phyloP scores from a whole-genome alignment of 1,140 invertebrate genomes.

The Eurosta solidaginis region DNA sequence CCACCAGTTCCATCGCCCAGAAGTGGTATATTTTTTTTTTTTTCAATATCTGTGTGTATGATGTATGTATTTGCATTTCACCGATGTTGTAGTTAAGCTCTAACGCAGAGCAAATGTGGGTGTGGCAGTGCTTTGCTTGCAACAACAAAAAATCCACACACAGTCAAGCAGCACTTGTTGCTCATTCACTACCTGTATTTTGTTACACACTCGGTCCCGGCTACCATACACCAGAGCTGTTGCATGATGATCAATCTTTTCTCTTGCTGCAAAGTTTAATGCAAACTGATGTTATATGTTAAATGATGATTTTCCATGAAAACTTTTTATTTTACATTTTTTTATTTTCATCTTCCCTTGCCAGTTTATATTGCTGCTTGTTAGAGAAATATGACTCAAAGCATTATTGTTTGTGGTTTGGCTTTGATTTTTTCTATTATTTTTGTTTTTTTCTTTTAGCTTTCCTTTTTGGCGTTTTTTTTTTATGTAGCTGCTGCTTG shows the following conservation, averaged over 20 bases:
- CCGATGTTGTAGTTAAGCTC: not conserved
- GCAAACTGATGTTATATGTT: slow-evolving; percentile 31
- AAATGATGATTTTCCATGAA: slow-evolving; percentile 32
- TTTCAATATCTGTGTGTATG: too few relatives aligned
- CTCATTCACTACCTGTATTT: not conserved
- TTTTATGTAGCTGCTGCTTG: not conserved
- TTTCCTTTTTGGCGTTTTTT: not conserved
- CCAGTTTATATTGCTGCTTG: not conserved
- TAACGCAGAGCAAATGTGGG: not conserved
- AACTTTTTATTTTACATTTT: not conserved
- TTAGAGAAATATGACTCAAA: slow-evolving; percentile 18
- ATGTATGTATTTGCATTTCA: slow-evolving; percentile 5
- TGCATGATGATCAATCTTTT: slow-evolving; percentile 31
- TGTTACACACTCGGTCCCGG: not conserved
- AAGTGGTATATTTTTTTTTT: not conserved
- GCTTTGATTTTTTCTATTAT: not conserved
- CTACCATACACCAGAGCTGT: not conserved
- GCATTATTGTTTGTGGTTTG: not conserved
- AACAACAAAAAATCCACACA: too few relatives aligned
- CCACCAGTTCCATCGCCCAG: not conserved
- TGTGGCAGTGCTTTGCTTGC: too few relatives aligned
- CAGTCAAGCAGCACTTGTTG: slow-evolving; percentile 4
- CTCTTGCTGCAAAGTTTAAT: not conserved
- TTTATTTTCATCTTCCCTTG: not conserved
- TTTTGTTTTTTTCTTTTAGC: not conserved